Conservation (phyloP, 2,888 invertebrate species). For the Heliconius sara region DNA sequence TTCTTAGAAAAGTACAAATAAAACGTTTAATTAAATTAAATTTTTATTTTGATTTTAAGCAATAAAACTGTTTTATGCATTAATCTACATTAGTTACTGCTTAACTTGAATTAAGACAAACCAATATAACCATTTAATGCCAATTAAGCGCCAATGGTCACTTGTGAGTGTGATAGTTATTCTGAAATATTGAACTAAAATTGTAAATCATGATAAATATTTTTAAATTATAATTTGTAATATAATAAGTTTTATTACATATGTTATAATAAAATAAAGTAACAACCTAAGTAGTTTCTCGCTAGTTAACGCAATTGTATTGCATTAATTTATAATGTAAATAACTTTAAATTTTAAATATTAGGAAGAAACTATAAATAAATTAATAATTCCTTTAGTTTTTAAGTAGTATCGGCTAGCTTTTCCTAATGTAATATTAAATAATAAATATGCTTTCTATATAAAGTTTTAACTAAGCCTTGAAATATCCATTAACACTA, state of each 20-base stretch:
- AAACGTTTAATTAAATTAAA: too few species aligned
- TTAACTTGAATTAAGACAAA: too few species aligned
- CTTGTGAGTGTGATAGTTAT: too few species aligned
- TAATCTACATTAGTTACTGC: too few species aligned
- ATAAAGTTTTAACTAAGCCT: neutral
- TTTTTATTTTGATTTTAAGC: too few species aligned
- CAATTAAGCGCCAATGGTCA: too few species aligned
- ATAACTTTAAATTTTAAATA: neutral
- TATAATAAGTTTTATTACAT: neutral
- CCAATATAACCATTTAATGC: too few species aligned
- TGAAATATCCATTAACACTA: neutral
- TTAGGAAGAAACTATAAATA: neutral
- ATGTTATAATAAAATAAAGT: neutral
- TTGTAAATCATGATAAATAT: neutral
- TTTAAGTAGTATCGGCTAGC: slow-evolving; percentile 3
- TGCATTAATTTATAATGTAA: neutral
- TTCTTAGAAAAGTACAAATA: too few species aligned
- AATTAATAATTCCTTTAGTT: neutral
- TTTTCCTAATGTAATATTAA: neutral
- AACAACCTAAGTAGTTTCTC: neutral
- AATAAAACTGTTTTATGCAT: too few species aligned
- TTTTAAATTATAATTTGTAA: neutral
- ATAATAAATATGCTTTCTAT: neutral
- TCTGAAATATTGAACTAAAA: neutral
- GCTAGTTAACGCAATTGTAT: slow-evolving; percentile 1